phyloP scores from a whole-genome alignment of 2,797 vertebrate species.

The Acrossocheilus fasciatus region DNA sequence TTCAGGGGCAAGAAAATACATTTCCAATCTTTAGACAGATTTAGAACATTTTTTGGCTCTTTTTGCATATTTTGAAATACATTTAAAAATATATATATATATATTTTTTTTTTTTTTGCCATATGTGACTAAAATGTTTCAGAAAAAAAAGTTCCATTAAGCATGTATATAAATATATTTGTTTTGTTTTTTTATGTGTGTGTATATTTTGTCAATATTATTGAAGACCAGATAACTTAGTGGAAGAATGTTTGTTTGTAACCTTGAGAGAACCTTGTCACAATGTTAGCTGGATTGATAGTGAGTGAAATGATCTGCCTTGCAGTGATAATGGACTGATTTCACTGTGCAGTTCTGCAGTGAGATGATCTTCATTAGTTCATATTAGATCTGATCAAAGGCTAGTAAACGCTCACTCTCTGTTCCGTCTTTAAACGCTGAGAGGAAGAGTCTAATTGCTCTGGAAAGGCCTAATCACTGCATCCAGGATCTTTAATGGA shows the following conservation, averaged over 20 bases:
- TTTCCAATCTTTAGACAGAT: too few relatives aligned
- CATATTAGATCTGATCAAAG: background rate
- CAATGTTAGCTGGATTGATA: background rate
- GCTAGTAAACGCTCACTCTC: background rate
- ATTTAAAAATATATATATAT: too few relatives aligned
- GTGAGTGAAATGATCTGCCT: too few relatives aligned
- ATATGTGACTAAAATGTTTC: too few relatives aligned
- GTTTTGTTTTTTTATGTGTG: too few relatives aligned
- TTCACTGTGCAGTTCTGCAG: background rate
- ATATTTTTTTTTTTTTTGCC: too few relatives aligned
- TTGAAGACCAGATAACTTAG: background rate
- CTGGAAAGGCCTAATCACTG: conserved; percentile 59
- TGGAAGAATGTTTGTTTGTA: background rate
- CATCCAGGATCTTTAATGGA: conserved; percentile 60
- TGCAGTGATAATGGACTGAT: background rate
- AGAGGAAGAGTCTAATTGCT: conserved; percentile 41
- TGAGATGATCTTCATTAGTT: background rate
- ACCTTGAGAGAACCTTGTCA: background rate
- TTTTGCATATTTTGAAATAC: too few relatives aligned
- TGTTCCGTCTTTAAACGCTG: background rate
- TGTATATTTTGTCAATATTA: background rate
- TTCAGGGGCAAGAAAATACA: too few relatives aligned
- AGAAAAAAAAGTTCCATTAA: too few relatives aligned
- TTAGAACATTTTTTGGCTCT: too few relatives aligned
- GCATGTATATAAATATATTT: too few relatives aligned